Base-by-base conservation (phyloP, 2,797 vertebrate species). In the Sebastes hubbsi region DNA sequence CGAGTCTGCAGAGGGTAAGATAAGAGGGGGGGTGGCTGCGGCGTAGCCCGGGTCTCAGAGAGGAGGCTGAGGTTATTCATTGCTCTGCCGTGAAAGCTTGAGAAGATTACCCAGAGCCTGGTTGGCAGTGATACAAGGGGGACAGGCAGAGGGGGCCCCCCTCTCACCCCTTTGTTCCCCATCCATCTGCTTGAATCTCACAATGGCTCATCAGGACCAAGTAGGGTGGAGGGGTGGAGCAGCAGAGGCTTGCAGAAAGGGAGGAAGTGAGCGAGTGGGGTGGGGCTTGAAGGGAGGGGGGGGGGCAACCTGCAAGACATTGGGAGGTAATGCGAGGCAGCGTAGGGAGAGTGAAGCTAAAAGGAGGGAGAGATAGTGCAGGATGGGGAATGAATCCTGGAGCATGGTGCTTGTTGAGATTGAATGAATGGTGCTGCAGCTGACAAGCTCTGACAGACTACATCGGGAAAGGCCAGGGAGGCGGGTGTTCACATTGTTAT, bases 161-260 rank as follows among this genome's bases (percentile, higher is more conserved):
- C 85, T 91, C 92, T 93, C 92, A 91, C 92, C 93, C 92, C 94
- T 96, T 96, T 96, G 95, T 96, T 96, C 96, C 94, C 92, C 82
- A 96, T 96, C 97, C 97, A 98, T 98, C 97, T 98, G 97, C 97
- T 96, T 96, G 95, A 95, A 95, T 95, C 89, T 94, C 95, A 94
- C 96, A 95, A 95, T 96, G 96, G 95, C 95, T 96, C 92, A 89
- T 95, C 93, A 91, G 91, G 93, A 93, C 92, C 90, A 88, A 95
- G 93, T 93, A 91, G 89, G 85, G 83, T 84, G 89, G 92, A 90
- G 92, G 95, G 90, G 94, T 91, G 92, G 85, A 85, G 87, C 89
- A 89, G 88, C 73, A 63, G 75, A 92, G 87, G 87, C 88, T 86
- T 64, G 84, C 85, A 86, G 84, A 88, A 87, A 71, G 80, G 86